These are phyloP conservation scores for Odontamblyopus rebecca DNA, from an alignment of 2,797 vertebrate genomes.

Conservation along the genomic window DNA sequence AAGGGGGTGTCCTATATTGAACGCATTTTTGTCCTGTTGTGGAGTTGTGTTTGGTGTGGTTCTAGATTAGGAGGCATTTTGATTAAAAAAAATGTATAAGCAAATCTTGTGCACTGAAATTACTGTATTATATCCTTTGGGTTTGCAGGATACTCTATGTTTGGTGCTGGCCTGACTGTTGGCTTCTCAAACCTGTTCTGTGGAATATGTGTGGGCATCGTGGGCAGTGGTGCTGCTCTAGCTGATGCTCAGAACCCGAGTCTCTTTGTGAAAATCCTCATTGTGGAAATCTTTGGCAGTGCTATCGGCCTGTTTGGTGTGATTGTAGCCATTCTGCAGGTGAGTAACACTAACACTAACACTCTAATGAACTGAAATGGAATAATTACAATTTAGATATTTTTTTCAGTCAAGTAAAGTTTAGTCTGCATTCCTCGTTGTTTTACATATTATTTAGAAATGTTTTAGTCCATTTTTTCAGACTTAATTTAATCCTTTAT, in stretches of 20 bases:
- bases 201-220: constrained; percentile 96
- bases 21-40: too few relatives aligned
- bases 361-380: not conserved
- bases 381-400: not conserved
- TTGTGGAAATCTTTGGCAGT: constrained; percentile 98
- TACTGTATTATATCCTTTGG: constrained; percentile 11
- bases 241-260: constrained; percentile 96
- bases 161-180: constrained; percentile 96
- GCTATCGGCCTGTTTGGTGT: constrained; percentile 97
- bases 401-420: not conserved
- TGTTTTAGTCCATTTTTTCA: too few relatives aligned
- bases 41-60: too few relatives aligned
- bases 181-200: constrained; percentile 99
- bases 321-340: constrained; percentile 98
- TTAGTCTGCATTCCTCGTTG: not conserved
- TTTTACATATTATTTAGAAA: too few relatives aligned
- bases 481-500: too few relatives aligned
- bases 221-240: constrained; percentile 95
- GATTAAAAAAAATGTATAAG: not conserved
- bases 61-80: too few relatives aligned
- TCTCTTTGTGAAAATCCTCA: constrained; percentile 98
- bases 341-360: constrained; percentile 43
- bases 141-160: constrained; percentile 93
- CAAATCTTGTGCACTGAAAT: not conserved
- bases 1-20: too few relatives aligned